Evolutionary conservation across 2,113 vertebrate species (phyloP).

Genomic region (Bungarus multicinctus): DNA sequence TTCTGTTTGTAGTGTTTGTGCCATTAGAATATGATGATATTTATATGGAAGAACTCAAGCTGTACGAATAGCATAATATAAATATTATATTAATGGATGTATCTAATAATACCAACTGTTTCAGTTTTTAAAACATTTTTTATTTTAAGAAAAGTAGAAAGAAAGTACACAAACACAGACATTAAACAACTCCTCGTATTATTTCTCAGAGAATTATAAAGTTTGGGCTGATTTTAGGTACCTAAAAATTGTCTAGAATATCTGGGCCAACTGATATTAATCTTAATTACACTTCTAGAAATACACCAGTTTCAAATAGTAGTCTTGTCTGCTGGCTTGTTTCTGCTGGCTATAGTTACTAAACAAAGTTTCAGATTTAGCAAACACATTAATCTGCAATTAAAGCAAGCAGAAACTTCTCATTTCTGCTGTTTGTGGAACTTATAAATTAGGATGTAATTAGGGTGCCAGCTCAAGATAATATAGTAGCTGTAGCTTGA

Average conservation of each 20-base stretch:
- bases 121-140: not conserved
- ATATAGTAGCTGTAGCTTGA: not conserved
- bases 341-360: not conserved
- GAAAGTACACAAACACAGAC: not conserved
- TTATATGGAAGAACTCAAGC: not conserved
- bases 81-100: not conserved
- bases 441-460: not conserved
- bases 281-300: not conserved
- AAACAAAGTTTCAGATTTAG: not conserved
- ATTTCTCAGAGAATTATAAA: not conserved
- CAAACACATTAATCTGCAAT: not conserved
- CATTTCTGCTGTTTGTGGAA: not conserved
- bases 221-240: not conserved
- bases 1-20: not conserved
- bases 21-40: not conserved
- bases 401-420: not conserved
- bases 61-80: not conserved
- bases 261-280: not conserved
- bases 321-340: not conserved
- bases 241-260: not conserved
- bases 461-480: not conserved
- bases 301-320: not conserved
- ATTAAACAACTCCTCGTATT: not conserved
- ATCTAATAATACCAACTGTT: not conserved
- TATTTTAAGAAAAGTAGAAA: not conserved